These are phyloP conservation scores for Scleropages formosus DNA, from an alignment of 2,797 vertebrate species.

Conservation along the genomic window DNA sequence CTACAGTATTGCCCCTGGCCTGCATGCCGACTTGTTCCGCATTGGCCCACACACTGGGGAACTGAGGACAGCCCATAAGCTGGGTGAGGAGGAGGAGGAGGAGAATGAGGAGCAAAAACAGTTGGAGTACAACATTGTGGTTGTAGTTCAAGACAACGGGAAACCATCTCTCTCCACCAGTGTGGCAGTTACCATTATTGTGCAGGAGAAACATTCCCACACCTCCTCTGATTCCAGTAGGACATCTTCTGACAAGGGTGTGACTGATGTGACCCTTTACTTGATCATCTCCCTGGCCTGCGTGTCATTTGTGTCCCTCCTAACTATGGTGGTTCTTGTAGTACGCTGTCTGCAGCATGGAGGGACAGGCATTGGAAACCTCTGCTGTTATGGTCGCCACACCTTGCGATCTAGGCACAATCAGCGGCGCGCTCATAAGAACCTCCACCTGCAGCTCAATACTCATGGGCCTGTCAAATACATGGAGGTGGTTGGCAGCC, in stretches of 20 bases:
- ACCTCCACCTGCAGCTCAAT: constrained; percentile 69
- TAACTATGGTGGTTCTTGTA: constrained; percentile 63
- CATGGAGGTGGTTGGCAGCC: constrained; percentile 74
- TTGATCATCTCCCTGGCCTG: constrained; percentile 72
- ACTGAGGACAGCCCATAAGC: constrained; percentile 62
- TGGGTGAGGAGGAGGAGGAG: constrained; percentile 60
- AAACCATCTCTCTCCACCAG: constrained; percentile 70
- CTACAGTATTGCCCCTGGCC: constrained; percentile 68
- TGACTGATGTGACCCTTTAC: constrained; percentile 69
- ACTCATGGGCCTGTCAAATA: constrained; percentile 75
- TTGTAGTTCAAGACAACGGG: constrained; percentile 73
- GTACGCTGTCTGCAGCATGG: constrained; percentile 62
- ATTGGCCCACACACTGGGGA: constrained; percentile 72
- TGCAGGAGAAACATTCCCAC: constrained; percentile 62
- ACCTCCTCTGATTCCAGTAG: constrained; percentile 59
- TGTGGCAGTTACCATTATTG: constrained; percentile 62
- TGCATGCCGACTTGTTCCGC: constrained; percentile 67
- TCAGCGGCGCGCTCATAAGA: constrained; percentile 64
- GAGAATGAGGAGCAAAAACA: neutral
- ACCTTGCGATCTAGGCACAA: constrained; percentile 59
- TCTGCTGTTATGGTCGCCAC: constrained; percentile 50
- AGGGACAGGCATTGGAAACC: constrained; percentile 42
- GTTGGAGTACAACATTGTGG: constrained; percentile 59
- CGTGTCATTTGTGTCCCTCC: constrained; percentile 64
- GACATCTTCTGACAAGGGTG: constrained; percentile 55